Base-by-base conservation (phyloP, 2,797 vertebrate species). In the Alosa sapidissima region DNA sequence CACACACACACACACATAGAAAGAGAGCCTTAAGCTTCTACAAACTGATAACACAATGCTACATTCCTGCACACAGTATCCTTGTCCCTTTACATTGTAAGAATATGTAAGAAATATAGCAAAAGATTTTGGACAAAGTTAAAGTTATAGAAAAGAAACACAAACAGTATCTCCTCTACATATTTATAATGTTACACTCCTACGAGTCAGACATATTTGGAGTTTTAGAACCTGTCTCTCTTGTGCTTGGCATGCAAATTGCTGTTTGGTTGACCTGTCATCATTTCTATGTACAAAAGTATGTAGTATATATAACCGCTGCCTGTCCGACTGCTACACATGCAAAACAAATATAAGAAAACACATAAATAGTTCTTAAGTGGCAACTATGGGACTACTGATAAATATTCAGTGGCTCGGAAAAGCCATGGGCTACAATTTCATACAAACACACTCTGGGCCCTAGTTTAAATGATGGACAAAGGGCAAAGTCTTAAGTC, bases 81-180 rank as follows among this genome's bases (percentile, higher is more conserved):
- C 89, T 87, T 88, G 36, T 75, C 36, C 33, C 91, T 93, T 93
- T 97, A 97, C 93, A 97, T 94, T 97, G 95, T 97, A 98, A 96
- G 97, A 97, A 97, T 97, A 92, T 96, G 97, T 97, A 97, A 97
- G 97, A 98, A 99, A 94, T 92, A 90, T 93, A 91, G 93, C 90
- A 94, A 95, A 98, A 98, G 97, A 97, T 96, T 93, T 96, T 75
- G 94, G 96, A 97, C 95, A 97, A 96, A 96, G 95, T 93, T 95
- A 97, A 96, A 96, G 95, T 93, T 95, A 97, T 98, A 98, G 95
- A 98, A 99, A 98, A 95, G 75, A 97, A 92, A 91, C 92, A 93
- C 95, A 91, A 96, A 95, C 95, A 94, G 95, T 93, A 94, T 95
- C 93, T 90, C 54, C 84, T 83, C 68, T 83, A 82, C 21, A 82